Base-by-base conservation (phyloP, 2,888 invertebrate species). In the Seladonia tumulorum region DNA sequence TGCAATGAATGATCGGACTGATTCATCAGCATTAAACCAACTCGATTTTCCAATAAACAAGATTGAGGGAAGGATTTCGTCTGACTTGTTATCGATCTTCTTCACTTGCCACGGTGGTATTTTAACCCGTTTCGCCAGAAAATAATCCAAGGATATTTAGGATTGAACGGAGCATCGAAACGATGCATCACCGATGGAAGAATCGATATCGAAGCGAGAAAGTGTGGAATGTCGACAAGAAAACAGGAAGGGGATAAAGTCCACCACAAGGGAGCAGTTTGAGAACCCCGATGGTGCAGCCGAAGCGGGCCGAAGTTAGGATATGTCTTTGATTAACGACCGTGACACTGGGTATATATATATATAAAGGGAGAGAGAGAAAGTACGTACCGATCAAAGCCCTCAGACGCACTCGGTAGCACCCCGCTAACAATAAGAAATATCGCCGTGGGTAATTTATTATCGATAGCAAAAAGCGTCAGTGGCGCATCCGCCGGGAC, bases 391-490 rank as follows among this genome's bases (percentile, higher is more conserved):
- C 93, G 93, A 94, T 94, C 94, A 92, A 93, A 93, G 90, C 93
- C 92, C 93, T 94, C 94, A 93, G 92, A 92, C 92, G 91, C 94
- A 94, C 93, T 94, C 94, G 92, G 90, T 92, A 90, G 92, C 92
- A 87, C 90, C 91, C 92, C 90, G 90, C 91, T 90, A 92, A 92
- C 93, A 94, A 93, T 94, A 94, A 94, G 94, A 94, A 94, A 94
- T 94, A 94, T 94, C 92, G 90, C 93, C 92, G 93, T 93, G 93
- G 94, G 93, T 94, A 94, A 94, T 94, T 94, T 94, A 94, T 94
- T 94, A 94, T 93, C 92, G 90, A 94, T 93, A 87, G 91, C 93
- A 94, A 94, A 94, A 94, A 94, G 91, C 90, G 81, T 87, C 90
- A 86, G 87, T 88, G 85, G 88, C 88, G 82, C 89, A 85, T 89